Conservation (phyloP, 2,113 vertebrate genomes). For the Greenwoodochromis staneri region DNA sequence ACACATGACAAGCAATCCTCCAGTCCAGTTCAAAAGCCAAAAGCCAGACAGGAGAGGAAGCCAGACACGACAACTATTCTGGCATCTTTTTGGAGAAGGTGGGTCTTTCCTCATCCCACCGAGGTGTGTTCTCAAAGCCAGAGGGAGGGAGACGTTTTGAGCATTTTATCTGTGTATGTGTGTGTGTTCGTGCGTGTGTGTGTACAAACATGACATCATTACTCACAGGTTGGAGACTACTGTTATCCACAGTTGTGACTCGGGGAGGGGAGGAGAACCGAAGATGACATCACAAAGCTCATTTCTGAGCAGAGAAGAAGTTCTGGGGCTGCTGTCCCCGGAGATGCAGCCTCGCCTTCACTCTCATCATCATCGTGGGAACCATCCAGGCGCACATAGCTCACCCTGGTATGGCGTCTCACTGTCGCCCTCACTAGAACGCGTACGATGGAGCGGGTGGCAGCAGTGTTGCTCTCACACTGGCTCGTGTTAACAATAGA, state of each 20-base stretch:
- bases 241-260: slow-evolving; percentile 72
- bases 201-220: slow-evolving; percentile 80
- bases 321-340: slow-evolving; percentile 48
- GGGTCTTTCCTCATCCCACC: slow-evolving; percentile 33
- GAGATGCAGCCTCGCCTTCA: slow-evolving; percentile 46
- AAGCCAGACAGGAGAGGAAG: slow-evolving; percentile 40
- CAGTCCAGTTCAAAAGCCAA: slow-evolving; percentile 52
- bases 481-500: slow-evolving; percentile 11
- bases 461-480: slow-evolving; percentile 32
- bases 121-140: slow-evolving; percentile 55
- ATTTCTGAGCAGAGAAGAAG: slow-evolving; percentile 73
- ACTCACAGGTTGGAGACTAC: slow-evolving; percentile 73
- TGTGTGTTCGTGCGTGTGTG: slow-evolving; percentile 31
- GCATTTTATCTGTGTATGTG: slow-evolving; percentile 27
- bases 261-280: slow-evolving; percentile 70
- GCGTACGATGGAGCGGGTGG: slow-evolving; percentile 59
- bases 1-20: slow-evolving; percentile 50
- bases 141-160: slow-evolving; percentile 72
- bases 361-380: slow-evolving; percentile 51
- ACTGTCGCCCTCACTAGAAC: slow-evolving; percentile 72
- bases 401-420: slow-evolving; percentile 70
- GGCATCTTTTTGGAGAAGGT: slow-evolving; percentile 40
- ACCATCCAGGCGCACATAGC: slow-evolving; percentile 62
- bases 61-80: slow-evolving; percentile 34
- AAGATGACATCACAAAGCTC: slow-evolving; percentile 78